Base-by-base conservation (phyloP, 2,113 vertebrate genomes). In the Genyomyrus donnyi region DNA sequence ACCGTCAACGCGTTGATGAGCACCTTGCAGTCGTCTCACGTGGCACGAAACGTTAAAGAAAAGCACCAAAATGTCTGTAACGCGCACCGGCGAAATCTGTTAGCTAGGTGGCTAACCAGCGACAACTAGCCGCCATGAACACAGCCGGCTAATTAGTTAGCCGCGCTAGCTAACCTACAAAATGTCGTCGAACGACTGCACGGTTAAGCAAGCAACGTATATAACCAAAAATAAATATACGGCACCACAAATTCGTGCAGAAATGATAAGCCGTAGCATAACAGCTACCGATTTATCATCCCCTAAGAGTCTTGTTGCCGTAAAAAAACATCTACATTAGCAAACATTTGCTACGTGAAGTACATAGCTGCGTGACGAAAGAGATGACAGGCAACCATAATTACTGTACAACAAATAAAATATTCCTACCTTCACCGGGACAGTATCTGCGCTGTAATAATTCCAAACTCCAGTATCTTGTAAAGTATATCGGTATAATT, bases 131-230 rank as follows among this genome's bases (percentile, higher is more conserved):
- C 83, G 83, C 39, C 39, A 46, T 85, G 39, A 85, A 48, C 39
- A 48, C 46, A 45, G 83, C 35, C 56, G 21, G 53, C 87, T 46
- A 88, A 45, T n/a, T 24, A 42, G 87, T 88, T 88, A 62, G 87
- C 87, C 52, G n/a, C 9, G 74, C 89, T 46, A 89, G 89, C 74
- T 85, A 53, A 88, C 87, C 39, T 48, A 89, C 89, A 89, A 89
- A 89, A 85, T 85, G 89, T 89, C 52, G 88, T 53, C 70, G 48
- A 9, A 52, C 35, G 52, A 21, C 21, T 35, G 4, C 49, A 58
- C 46, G 70, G 27, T n/a, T 80, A 19, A 53, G 21, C 49, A 46
- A 50, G 53, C 19, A 46, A 62, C 24, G 19, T 10, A 31, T 8
- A 46, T 15, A 35, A 24, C 11, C 31, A 42, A n/a, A 56, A 13